These are phyloP conservation scores for Oncorhynchus mykiss DNA, from an alignment of 2,113 vertebrate species.

Conservation along the genomic window DNA sequence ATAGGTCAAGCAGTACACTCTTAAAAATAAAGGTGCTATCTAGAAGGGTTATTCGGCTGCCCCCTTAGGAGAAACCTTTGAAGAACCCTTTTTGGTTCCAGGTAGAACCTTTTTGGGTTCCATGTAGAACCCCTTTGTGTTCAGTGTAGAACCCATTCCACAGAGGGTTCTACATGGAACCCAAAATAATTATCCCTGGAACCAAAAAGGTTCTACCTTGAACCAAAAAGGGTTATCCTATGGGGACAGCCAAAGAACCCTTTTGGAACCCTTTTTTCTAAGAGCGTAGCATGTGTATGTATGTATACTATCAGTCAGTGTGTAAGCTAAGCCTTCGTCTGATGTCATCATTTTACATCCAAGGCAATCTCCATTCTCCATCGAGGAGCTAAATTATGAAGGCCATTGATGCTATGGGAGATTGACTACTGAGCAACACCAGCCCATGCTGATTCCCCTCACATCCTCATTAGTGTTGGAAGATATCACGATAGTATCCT, in stretches of 20 bases:
- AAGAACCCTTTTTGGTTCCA: too few relatives aligned
- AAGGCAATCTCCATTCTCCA: constrained; percentile 5
- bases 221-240: too few relatives aligned
- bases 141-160: too few relatives aligned
- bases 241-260: too few relatives aligned
- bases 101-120: too few relatives aligned
- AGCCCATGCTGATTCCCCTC: background rate
- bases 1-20: background rate
- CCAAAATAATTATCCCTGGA: too few relatives aligned
- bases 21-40: background rate
- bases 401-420: constrained; percentile 4
- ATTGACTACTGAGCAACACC: background rate
- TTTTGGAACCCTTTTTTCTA: background rate
- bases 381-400: constrained; percentile 12
- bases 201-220: too few relatives aligned
- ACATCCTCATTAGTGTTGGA: background rate
- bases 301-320: background rate
- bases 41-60: too few relatives aligned
- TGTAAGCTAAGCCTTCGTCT: constrained; percentile 19
- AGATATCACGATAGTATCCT: too few relatives aligned
- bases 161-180: too few relatives aligned
- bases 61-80: too few relatives aligned
- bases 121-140: too few relatives aligned
- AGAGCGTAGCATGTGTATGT: constrained; percentile 9
- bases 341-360: constrained; percentile 1